Base-by-base conservation (phyloP, 2,113 vertebrate genomes). In the Osmerus mordax region DNA sequence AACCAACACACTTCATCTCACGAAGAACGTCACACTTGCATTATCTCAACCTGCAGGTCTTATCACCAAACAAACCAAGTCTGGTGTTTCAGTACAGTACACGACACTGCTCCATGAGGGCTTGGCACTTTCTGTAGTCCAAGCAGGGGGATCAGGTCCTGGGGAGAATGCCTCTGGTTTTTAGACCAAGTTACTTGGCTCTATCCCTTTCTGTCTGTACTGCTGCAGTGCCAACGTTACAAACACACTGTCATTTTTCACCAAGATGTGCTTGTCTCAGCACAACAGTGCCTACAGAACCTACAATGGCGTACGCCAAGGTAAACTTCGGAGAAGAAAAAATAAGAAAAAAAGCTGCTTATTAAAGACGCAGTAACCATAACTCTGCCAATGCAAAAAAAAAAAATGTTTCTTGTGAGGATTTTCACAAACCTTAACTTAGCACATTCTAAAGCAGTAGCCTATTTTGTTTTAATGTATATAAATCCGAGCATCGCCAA, bases 231-330 rank as follows among this genome's bases (percentile, higher is more conserved):
- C 25, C 3, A 59, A 28, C 41, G 32, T 73, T 65, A 73, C 66
- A 66, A 61, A 58, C 52, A 47, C 63, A 73, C n/a, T 15, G 23
- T 16, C 70, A 51, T 23, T 13, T 61, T 65, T 53, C 4, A 18
- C 9, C 28, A 19, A 11, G 19, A 18, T n/a, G 5, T 21, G n/a
- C 55, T 19, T 58, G 55, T 6, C 16, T 58, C 55, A 3, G 55
- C 6, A 58, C 55, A 58, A n/a, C n/a, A n/a, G n/a, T n/a, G 6
- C 55, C 55, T 21, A n/a, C 55, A 58, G n/a, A n/a, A 58, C 8
- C 16, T 1, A 3, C 18, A 2, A 11, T n/a, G 55, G 55, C 2
- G 11, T 2, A 58, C 55, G 32, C 32, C 32, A 36, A 36, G 32
- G 32, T 36, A 36, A 36, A 4, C 32, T 36, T 36, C 7, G 32